These are phyloP conservation scores for Tupiocoris notatus DNA, from an alignment of 2,888 invertebrate genomes.

Conservation along the genomic window DNA sequence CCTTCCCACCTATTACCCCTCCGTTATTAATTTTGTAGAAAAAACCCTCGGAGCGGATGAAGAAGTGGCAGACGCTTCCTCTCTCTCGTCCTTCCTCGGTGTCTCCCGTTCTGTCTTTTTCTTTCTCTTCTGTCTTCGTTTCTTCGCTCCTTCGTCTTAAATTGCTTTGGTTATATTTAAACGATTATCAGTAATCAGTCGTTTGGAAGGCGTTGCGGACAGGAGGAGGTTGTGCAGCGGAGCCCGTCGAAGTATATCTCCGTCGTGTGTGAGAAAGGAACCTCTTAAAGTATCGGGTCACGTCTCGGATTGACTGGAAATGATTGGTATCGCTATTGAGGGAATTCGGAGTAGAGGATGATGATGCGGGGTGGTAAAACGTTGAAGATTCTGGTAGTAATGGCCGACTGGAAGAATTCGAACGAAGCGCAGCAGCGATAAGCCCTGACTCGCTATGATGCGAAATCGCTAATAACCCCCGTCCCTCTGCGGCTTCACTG, in stretches of 20 bases:
- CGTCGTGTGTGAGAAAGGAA: conserved; percentile 36
- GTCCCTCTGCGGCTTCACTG: conserved; percentile 16
- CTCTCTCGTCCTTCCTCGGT: too few species aligned
- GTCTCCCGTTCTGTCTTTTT: background rate
- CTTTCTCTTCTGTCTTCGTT: background rate
- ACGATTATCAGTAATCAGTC: conserved; percentile 48
- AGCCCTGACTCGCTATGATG: conserved; percentile 5
- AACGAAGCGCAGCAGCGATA: background rate
- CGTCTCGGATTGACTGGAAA: conserved; percentile 42
- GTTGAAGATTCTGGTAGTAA: too few species aligned
- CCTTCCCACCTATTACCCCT: conserved; percentile 37
- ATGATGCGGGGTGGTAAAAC: too few species aligned
- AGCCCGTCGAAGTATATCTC: background rate
- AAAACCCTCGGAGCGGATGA: conserved; percentile 18
- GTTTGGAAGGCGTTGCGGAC: conserved; percentile 21
- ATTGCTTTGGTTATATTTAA: conserved; percentile 48
- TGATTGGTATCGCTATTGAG: conserved; percentile 41
- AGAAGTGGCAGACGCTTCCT: too few species aligned
- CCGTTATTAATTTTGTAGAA: conserved; percentile 44
- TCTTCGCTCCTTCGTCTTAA: conserved; percentile 39
- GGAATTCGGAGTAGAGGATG: background rate
- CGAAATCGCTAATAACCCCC: conserved; percentile 41
- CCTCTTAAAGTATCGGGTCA: conserved; percentile 38
- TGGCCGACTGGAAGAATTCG: background rate
- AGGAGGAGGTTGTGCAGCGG: background rate